These are phyloP conservation scores for Gavialis gangeticus DNA, from an alignment of 2,113 vertebrate genomes.

Conservation along the genomic window DNA sequence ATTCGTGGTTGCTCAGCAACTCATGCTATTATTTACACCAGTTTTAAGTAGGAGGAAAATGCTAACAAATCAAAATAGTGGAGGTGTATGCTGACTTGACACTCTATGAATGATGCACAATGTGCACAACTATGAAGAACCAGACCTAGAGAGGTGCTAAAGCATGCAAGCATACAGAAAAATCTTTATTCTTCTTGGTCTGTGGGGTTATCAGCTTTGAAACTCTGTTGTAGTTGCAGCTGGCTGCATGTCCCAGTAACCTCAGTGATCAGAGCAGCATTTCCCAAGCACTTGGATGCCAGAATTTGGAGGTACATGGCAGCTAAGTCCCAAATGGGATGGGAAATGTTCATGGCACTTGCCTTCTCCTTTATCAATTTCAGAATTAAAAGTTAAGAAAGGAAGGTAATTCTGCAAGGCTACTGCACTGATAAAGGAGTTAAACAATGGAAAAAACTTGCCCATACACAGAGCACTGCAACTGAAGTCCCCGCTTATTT, in stretches of 20 bases:
- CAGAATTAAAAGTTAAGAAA: not conserved
- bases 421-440: not conserved
- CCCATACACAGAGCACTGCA: not conserved
- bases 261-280: not conserved
- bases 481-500: not conserved
- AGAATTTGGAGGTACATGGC: not conserved
- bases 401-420: not conserved
- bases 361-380: not conserved
- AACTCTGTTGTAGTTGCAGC: not conserved
- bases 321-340: not conserved
- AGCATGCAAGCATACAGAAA: not conserved
- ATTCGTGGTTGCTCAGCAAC: not conserved
- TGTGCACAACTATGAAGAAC: not conserved
- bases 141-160: not conserved
- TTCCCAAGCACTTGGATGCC: not conserved
- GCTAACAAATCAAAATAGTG: not conserved
- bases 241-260: not conserved
- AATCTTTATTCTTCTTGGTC: not conserved
- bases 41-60: not conserved
- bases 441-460: not conserved
- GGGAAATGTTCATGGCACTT: not conserved
- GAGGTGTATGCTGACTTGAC: not conserved
- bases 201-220: not conserved
- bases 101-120: not conserved
- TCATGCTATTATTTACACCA: not conserved